Evolutionary conservation across 1,140 invertebrate genomes (phyloP).

Genomic region (Brachionus rotundiformis): DNA sequence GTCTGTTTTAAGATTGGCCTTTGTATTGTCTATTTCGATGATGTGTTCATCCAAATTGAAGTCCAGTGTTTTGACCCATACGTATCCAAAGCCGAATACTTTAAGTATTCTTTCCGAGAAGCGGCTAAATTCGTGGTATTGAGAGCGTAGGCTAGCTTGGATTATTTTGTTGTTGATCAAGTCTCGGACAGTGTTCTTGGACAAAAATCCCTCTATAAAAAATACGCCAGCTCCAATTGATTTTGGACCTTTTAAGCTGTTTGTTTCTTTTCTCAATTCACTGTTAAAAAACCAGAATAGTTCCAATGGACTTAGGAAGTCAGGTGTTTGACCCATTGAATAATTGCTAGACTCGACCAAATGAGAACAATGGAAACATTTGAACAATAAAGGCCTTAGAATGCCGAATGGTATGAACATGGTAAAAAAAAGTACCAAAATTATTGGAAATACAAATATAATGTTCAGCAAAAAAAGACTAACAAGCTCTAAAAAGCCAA

Average conservation of each 20-base stretch:
- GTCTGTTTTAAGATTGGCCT: slow-evolving; percentile 20
- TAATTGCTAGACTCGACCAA: neutral
- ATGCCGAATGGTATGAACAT: slow-evolving; percentile 11
- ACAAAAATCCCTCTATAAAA: slow-evolving; percentile 28
- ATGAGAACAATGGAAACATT: slow-evolving; percentile 2
- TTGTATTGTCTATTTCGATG: slow-evolving; percentile 9
- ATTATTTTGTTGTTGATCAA: slow-evolving; percentile 45
- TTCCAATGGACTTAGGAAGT: slow-evolving; percentile 42
- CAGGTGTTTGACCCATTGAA: neutral
- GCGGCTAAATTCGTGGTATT: neutral
- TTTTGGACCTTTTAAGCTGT: neutral
- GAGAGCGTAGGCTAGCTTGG: neutral
- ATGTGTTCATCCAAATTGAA: slow-evolving; percentile 48
- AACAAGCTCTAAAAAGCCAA: neutral
- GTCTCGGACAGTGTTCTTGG: neutral
- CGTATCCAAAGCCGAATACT: slow-evolving; percentile 28
- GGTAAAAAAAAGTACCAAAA: neutral
- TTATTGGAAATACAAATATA: neutral
- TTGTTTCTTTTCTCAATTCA: slow-evolving; percentile 19
- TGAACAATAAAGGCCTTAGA: neutral
- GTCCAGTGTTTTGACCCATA: neutral
- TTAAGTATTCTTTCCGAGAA: slow-evolving; percentile 1
- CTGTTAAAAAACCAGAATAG: slow-evolving; percentile 41
- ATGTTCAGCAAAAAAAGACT: neutral
- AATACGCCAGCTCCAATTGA: slow-evolving; percentile 26